phyloP scores from a whole-genome alignment of 2,113 vertebrate genomes.

The Zapornia atra region DNA sequence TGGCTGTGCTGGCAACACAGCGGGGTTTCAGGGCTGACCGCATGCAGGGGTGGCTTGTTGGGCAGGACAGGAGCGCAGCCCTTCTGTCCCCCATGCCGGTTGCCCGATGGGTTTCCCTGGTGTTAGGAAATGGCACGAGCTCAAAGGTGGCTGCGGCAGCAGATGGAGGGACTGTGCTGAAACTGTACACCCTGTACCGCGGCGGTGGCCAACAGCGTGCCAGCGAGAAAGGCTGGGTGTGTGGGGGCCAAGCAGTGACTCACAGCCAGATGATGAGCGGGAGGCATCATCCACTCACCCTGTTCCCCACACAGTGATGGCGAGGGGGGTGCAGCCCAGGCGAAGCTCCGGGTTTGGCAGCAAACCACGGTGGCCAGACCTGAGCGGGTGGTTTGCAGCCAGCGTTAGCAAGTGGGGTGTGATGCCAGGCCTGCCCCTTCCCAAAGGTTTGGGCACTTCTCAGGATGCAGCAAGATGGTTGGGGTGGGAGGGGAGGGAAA shows the following conservation, averaged over 20 bases:
- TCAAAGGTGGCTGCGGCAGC: background rate
- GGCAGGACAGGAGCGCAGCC: background rate
- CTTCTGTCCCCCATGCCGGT: background rate
- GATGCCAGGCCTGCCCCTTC: accelerated
- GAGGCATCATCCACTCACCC: background rate
- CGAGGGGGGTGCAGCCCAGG: background rate
- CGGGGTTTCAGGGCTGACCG: accelerated
- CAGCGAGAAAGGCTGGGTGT: background rate
- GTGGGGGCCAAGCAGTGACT: background rate
- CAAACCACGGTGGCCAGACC: accelerated
- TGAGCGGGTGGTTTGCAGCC: background rate
- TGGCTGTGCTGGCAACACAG: accelerated
- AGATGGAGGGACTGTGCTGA: constrained; percentile 16
- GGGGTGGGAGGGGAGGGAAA: background rate
- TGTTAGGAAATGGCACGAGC: background rate
- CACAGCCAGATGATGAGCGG: background rate
- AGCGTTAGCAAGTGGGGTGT: accelerated
- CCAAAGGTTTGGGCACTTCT: background rate
- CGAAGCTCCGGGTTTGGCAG: accelerated
- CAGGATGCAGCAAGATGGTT: accelerated
- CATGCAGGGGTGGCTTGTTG: accelerated
- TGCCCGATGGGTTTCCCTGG: background rate
- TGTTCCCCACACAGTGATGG: accelerated
- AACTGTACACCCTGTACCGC: background rate
- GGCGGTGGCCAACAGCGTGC: background rate